These are phyloP conservation scores for Geotrupes spiniger DNA, from an alignment of 2,888 invertebrate species.

Conservation along the genomic window DNA sequence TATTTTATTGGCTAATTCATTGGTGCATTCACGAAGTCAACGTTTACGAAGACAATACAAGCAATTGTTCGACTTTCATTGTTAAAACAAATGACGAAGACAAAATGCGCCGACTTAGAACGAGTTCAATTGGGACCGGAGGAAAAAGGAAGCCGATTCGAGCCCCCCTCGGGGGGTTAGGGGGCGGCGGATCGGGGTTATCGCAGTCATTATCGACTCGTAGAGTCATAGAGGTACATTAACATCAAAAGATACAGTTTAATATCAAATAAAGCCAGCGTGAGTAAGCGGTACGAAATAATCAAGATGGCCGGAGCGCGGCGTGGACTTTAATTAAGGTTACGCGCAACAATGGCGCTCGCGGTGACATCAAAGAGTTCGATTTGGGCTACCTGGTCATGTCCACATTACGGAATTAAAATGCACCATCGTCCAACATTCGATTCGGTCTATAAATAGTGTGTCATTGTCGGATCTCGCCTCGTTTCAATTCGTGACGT, in stretches of 20 bases:
- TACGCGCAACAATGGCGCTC: constrained; percentile 25
- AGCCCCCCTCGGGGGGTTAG: background rate
- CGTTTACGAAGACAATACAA: constrained; percentile 1
- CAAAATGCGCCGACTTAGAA: background rate
- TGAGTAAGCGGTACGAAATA: constrained; percentile 26
- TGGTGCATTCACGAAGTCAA: no score
- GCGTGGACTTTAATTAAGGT: constrained; percentile 29
- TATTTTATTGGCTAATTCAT: no score
- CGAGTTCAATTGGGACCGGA: background rate
- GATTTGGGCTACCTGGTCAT: constrained; percentile 19
- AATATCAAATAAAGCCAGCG: constrained; percentile 22
- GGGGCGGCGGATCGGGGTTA: background rate
- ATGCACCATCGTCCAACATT: constrained; percentile 17
- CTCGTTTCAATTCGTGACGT: constrained; percentile 4
- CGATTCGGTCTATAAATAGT: constrained; percentile 23
- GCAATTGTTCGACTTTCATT: background rate
- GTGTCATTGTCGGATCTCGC: constrained; percentile 7
- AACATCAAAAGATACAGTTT: constrained; percentile 8
- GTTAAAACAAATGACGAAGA: background rate
- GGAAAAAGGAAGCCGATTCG: background rate
- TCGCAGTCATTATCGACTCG: constrained; percentile 4
- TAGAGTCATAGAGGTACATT: background rate
- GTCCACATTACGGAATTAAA: constrained; percentile 19
- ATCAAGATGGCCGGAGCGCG: constrained; percentile 25
- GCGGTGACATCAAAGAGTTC: constrained; percentile 17